Percentiles rank a stretch among this genome's conserved stretches.
Evolutionary conservation across 2,113 vertebrate genomes (phyloP).

Genomic region (Hystrix cristata): DNA sequence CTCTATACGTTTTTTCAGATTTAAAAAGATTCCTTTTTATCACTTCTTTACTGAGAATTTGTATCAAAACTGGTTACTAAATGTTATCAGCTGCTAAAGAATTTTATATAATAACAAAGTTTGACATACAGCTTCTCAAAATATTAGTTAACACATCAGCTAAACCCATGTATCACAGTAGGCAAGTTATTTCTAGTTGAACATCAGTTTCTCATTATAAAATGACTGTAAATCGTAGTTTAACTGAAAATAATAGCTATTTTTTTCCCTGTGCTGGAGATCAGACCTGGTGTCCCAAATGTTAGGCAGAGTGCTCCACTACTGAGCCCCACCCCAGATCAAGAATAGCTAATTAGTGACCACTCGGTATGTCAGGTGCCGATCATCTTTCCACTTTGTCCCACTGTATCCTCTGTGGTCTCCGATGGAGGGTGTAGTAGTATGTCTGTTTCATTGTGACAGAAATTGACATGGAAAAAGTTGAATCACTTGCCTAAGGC

Average conservation of each 20-base stretch:
- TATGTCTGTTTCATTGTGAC: not conserved
- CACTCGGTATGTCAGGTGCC: not conserved
- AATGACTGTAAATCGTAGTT: not conserved
- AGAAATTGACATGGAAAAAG: not conserved
- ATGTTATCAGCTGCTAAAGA: not conserved
- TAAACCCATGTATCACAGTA: not conserved
- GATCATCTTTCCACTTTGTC: not conserved
- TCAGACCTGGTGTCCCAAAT: not conserved
- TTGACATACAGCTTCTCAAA: not conserved
- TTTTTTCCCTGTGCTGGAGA: not conserved
- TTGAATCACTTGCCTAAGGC: not conserved
- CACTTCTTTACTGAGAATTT: not conserved
- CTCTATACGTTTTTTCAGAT: not conserved
- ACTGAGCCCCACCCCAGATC: not conserved
- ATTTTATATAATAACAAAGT: not conserved
- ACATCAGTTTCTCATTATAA: not conserved
- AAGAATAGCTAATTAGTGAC: slow-evolving; percentile 9
- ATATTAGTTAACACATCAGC: not conserved
- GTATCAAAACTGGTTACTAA: slow-evolving; percentile 42
- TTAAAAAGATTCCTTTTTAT: slow-evolving; percentile 46
- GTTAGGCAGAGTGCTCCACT: not conserved
- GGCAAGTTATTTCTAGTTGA: not conserved
- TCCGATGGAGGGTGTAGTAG: not conserved
- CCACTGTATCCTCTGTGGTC: not conserved
- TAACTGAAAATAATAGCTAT: not conserved